phyloP scores from a whole-genome alignment of 2,888 invertebrate species.

The Epinotia ramella region DNA sequence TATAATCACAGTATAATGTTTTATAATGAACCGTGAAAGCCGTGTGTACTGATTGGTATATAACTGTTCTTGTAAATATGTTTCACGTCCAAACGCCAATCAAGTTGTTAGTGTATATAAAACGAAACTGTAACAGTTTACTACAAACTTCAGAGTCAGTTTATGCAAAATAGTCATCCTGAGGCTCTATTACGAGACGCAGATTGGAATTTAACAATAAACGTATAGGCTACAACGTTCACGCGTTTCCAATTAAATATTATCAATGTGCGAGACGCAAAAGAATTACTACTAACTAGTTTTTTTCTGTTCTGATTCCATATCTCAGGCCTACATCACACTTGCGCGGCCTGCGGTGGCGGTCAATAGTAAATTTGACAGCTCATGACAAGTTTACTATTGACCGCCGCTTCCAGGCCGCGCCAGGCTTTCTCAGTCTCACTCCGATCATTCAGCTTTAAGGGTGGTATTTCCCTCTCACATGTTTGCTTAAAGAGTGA shows the following conservation, averaged over 20 bases:
- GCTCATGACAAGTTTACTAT: too few relatives aligned
- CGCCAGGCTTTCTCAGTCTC: too few relatives aligned
- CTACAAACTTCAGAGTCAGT: background rate
- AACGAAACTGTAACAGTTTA: background rate
- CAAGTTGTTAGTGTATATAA: constrained; percentile 22
- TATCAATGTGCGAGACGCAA: background rate
- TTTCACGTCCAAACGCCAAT: background rate
- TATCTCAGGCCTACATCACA: too few relatives aligned
- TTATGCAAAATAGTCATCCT: background rate
- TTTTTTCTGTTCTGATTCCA: background rate
- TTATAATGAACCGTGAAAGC: constrained; percentile 16
- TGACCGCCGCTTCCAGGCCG: too few relatives aligned
- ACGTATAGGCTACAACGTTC: background rate
- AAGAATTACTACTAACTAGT: background rate
- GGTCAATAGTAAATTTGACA: too few relatives aligned
- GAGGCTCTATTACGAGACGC: too few relatives aligned
- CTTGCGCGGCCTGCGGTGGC: too few relatives aligned
- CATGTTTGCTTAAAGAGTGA: too few relatives aligned
- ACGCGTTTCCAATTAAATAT: too few relatives aligned
- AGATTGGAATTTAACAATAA: background rate
- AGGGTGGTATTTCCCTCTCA: too few relatives aligned
- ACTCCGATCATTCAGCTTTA: too few relatives aligned
- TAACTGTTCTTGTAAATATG: background rate
- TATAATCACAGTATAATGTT: too few relatives aligned
- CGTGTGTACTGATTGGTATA: constrained; percentile 5